Evolutionary conservation across 2,888 invertebrate species (phyloP).

Genomic region (Thumatha senex): DNA sequence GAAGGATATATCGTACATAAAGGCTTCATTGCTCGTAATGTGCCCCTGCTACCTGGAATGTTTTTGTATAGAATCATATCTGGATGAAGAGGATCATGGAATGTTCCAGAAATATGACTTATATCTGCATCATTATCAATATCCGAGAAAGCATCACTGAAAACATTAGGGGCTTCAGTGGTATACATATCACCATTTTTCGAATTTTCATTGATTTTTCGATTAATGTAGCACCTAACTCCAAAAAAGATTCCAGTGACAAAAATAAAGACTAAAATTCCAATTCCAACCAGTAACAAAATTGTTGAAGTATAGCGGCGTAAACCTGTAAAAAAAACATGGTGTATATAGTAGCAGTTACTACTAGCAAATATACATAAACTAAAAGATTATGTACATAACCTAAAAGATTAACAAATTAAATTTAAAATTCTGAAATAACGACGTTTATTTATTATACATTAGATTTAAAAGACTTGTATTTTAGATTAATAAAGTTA

Average conservation of each 20-base stretch:
- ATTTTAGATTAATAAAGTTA: too few species aligned
- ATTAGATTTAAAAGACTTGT: too few species aligned
- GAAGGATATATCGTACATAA: slow-evolving; percentile 73
- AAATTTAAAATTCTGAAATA: too few species aligned
- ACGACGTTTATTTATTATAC: too few species aligned
- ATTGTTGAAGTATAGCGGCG: slow-evolving; percentile 32
- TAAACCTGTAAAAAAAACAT: slow-evolving; percentile 45
- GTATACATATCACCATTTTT: slow-evolving; percentile 76
- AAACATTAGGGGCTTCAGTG: slow-evolving; percentile 73
- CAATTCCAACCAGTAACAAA: slow-evolving; percentile 53
- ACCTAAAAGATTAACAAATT: too few species aligned
- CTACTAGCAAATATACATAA: too few species aligned
- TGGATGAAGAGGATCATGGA: slow-evolving; percentile 74
- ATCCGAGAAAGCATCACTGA: slow-evolving; percentile 70
- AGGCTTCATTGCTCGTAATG: slow-evolving; percentile 73
- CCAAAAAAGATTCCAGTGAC: slow-evolving; percentile 45
- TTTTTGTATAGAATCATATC: slow-evolving; percentile 77
- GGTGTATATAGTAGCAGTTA: too few species aligned
- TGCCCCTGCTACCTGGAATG: slow-evolving; percentile 61
- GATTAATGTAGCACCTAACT: slow-evolving; percentile 55
- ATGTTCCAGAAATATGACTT: slow-evolving; percentile 75
- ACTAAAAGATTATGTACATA: too few species aligned
- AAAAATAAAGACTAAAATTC: slow-evolving; percentile 45
- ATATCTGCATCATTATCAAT: slow-evolving; percentile 74
- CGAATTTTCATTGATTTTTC: slow-evolving; percentile 50